A percentile compares a stretch with the other conserved stretches of the same genome.
Conservation (phyloP, 2,113 vertebrate species). For the Cyprinodon variegatus region DNA sequence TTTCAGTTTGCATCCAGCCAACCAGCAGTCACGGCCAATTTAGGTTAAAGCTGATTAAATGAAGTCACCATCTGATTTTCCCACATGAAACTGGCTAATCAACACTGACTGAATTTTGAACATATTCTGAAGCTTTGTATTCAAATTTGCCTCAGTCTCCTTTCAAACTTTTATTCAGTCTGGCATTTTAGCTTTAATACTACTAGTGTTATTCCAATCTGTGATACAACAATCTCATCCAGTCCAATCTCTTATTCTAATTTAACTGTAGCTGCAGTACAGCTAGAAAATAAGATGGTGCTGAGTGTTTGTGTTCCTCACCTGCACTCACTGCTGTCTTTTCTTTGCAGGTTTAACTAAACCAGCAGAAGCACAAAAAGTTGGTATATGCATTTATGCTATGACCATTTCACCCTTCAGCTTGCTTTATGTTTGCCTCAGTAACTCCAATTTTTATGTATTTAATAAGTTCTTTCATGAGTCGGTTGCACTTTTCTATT, state of each 20-base stretch:
- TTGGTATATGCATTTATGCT: background rate
- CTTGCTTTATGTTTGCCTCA: background rate
- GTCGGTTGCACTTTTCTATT: background rate
- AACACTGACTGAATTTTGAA: background rate
- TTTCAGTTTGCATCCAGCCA: background rate
- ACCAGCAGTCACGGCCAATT: background rate
- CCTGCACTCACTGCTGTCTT: conserved; percentile 16
- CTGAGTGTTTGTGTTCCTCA: background rate
- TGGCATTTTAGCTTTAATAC: background rate
- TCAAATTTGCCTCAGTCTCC: background rate
- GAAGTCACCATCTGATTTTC: background rate
- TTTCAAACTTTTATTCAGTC: background rate
- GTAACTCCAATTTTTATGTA: background rate
- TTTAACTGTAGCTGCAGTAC: too few relatives aligned
- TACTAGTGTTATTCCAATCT: too few relatives aligned
- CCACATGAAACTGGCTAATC: background rate
- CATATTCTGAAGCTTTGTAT: background rate
- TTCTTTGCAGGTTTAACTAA: conserved; percentile 1
- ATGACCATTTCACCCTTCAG: background rate
- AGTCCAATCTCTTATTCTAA: too few relatives aligned
- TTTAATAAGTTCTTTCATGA: background rate
- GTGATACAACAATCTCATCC: too few relatives aligned
- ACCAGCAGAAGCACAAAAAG: conserved; percentile 12
- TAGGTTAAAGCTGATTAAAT: background rate
- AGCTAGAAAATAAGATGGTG: too few relatives aligned